Percentiles rank a stretch among this genome's conserved stretches.
Evolutionary conservation across 2,113 vertebrate genomes (phyloP).

Genomic region (Myotis brandtii): DNA sequence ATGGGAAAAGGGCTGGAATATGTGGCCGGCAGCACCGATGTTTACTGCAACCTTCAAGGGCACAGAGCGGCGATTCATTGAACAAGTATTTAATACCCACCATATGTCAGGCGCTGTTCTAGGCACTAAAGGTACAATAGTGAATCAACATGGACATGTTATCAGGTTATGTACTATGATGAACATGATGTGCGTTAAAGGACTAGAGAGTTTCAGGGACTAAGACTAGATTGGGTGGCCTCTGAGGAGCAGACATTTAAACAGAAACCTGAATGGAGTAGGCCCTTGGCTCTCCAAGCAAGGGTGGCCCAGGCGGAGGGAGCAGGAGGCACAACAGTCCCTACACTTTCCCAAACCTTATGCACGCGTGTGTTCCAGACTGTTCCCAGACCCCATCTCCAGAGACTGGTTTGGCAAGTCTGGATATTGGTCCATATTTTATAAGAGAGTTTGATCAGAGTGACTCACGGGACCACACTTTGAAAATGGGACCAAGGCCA

Average conservation of each 20-base stretch:
- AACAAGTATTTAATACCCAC: not conserved
- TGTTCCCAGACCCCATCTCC: not conserved
- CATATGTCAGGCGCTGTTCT: not conserved
- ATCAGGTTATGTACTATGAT: not conserved
- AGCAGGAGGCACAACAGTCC: not conserved
- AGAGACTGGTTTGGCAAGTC: not conserved
- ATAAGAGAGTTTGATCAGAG: not conserved
- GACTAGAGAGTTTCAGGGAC: not conserved
- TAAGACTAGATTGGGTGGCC: not conserved
- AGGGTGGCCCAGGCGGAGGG: not conserved
- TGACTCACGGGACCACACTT: not conserved
- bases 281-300: not conserved
- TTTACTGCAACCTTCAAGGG: not conserved
- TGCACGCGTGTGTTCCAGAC: not conserved
- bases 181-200: not conserved
- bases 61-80: not conserved
- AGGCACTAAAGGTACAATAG: not conserved
- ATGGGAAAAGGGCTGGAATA: not conserved
- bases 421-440: not conserved
- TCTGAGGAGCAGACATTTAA: not conserved
- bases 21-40: not conserved
- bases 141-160: not conserved
- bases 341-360: not conserved
- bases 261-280: not conserved
- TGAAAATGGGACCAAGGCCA: not conserved